A percentile compares a stretch with the other conserved stretches of the same genome.
phyloP scores from a whole-genome alignment of 2,797 vertebrate species.

The Pogoniulus pusillus region DNA sequence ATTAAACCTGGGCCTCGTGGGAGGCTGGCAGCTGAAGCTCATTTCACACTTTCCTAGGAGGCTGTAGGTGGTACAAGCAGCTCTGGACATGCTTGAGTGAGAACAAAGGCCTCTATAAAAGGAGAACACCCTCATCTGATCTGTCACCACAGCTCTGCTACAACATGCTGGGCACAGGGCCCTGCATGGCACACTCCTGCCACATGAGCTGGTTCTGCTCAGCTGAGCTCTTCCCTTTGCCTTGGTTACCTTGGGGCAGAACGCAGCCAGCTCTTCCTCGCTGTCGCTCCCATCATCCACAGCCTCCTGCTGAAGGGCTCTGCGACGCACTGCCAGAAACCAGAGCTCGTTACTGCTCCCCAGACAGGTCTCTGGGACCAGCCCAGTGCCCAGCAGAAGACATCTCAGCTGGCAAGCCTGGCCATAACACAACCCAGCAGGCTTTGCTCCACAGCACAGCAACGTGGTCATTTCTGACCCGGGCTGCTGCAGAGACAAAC shows the following conservation, averaged over 20 bases:
- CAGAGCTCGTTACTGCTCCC: neutral
- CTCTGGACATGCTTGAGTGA: neutral
- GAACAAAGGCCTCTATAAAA: neutral
- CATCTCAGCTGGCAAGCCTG: neutral
- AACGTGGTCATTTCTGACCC: neutral
- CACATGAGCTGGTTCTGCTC: neutral
- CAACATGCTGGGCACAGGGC: fast-evolving
- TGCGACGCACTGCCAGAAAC: conserved; percentile 79
- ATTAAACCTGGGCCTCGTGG: neutral
- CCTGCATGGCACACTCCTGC: fast-evolving
- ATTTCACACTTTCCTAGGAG: neutral
- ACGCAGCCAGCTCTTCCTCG: conserved; percentile 94
- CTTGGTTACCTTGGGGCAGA: conserved; percentile 88
- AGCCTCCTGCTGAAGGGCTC: conserved; percentile 73
- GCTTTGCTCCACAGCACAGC: neutral
- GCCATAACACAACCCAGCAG: neutral
- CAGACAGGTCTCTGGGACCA: neutral
- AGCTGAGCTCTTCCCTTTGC: neutral
- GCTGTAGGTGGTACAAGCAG: neutral
- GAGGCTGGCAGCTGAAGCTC: neutral
- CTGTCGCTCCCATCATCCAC: conserved; percentile 87
- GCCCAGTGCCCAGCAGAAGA: neutral
- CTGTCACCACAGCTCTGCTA: neutral
- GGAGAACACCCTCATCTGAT: neutral
- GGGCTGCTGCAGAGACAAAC: neutral